Evolutionary conservation across 2,888 invertebrate genomes (phyloP), one percentile per base, ranked within the genome.

Genomic region (Athalia rosae): DNA sequence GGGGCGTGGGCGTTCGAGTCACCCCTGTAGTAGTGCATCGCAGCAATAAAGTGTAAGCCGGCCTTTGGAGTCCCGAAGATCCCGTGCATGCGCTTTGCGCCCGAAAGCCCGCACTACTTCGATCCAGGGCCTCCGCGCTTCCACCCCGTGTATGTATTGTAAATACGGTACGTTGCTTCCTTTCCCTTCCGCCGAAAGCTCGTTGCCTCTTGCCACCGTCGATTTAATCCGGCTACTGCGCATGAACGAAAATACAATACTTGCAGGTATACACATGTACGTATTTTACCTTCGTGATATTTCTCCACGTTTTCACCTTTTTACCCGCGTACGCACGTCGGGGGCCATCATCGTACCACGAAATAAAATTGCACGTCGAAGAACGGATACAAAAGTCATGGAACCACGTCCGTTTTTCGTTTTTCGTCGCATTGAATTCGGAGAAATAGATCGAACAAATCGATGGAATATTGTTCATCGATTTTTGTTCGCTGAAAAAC

Each of bases 51-150:
- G 85, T 81, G 84, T 85, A 84, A 84, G 79, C 80, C 80, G 81
- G 81, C 81, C 82, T 82, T 78, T 62, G 71, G 61, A 74, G 64
- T 79, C 59, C 74, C 61, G 74, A 74, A 47, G 9, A 9, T 43
- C 79, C 66, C 78, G 83, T 76, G 80, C 85, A 84, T 85, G 86
- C 85, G 85, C 86, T 48, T 47, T 78, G 47, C 77, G 74, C 41
- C 79, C 47, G 81, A 64, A 80, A 80, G 78, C 82, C 82, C 79
- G 83, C 79, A 82, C 82, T 82, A 81, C 81, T 86, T 85, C 86
- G 85, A 86, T 85, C 85, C 82, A 28, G 50, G 74, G 28, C 71
- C 45, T n/a, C 71, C 43, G 50, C 61, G 48, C 71, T 56, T 71
- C 56, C 56, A 56, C 71, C 28, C 15, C 43, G 71, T 28, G 28